Evolutionary conservation across 2,888 invertebrate species (phyloP).

Genomic region (Agrotis clavis): DNA sequence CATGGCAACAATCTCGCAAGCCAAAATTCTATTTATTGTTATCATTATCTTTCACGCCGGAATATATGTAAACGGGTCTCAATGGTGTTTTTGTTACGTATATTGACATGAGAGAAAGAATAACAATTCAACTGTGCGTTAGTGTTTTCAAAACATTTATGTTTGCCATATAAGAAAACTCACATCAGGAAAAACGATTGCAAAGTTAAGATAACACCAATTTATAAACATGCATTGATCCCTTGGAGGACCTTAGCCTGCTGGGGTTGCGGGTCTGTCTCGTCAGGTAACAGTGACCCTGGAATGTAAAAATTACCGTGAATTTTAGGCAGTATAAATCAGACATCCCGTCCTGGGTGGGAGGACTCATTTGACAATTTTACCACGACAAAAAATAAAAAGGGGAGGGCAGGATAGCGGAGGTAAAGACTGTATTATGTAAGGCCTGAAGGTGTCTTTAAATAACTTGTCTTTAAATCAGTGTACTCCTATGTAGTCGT

Average conservation of each 20-base stretch:
- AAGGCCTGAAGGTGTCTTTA: neutral
- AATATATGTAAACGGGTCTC: neutral
- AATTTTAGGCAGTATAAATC: too few species aligned
- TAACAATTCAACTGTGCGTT: neutral
- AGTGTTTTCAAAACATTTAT: conserved; percentile 21
- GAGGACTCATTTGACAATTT: too few species aligned
- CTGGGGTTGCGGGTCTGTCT: too few species aligned
- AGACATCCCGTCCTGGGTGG: too few species aligned
- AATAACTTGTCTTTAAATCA: neutral
- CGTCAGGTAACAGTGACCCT: too few species aligned
- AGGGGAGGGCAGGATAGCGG: too few species aligned
- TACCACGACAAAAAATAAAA: too few species aligned
- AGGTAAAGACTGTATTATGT: too few species aligned
- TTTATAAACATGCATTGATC: neutral
- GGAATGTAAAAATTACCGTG: too few species aligned
- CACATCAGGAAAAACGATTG: neutral
- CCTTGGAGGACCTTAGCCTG: too few species aligned
- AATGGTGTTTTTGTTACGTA: conserved; percentile 13
- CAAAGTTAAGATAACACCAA: neutral
- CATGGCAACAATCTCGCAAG: neutral
- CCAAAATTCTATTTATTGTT: neutral
- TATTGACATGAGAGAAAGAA: neutral
- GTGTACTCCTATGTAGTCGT: neutral
- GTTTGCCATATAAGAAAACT: neutral
- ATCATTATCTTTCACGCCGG: neutral